Conservation (phyloP, 2,888 invertebrate genomes). For the Ferdinandea cuprea region DNA sequence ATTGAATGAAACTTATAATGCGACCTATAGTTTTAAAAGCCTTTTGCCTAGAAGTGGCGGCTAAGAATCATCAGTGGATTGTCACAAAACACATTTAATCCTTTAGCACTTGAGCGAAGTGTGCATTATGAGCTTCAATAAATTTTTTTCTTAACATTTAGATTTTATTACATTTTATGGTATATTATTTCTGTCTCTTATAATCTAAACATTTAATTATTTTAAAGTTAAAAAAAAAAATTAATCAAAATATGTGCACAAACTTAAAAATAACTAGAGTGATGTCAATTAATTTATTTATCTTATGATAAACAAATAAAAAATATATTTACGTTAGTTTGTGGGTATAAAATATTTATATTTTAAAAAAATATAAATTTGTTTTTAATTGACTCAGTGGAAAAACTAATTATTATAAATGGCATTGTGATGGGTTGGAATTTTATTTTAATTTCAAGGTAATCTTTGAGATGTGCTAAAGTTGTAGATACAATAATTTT, state of each 20-base stretch:
- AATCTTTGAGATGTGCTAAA: too few relatives aligned
- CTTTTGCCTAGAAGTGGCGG: too few relatives aligned
- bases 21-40: too few relatives aligned
- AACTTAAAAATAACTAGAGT: slow-evolving; percentile 32
- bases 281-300: slow-evolving; percentile 38
- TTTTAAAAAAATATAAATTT: neutral
- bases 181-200: slow-evolving; percentile 47
- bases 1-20: too few relatives aligned
- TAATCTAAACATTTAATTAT: slow-evolving; percentile 42
- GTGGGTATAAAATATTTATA: too few relatives aligned
- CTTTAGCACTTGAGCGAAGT: too few relatives aligned
- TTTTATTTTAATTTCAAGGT: too few relatives aligned
- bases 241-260: slow-evolving; percentile 24
- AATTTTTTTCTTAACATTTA: too few relatives aligned
- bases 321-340: neutral
- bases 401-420: neutral
- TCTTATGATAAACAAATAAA: neutral
- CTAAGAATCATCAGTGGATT: too few relatives aligned
- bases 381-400: slow-evolving; percentile 1
- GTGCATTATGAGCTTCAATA: too few relatives aligned
- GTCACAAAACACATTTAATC: too few relatives aligned
- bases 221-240: slow-evolving; percentile 75
- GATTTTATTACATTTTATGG: slow-evolving; percentile 52
- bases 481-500: too few relatives aligned
- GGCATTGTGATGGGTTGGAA: neutral